These are phyloP conservation scores for Poicephalus meyeri DNA, from an alignment of 2,113 vertebrate species.

Conservation along the genomic window DNA sequence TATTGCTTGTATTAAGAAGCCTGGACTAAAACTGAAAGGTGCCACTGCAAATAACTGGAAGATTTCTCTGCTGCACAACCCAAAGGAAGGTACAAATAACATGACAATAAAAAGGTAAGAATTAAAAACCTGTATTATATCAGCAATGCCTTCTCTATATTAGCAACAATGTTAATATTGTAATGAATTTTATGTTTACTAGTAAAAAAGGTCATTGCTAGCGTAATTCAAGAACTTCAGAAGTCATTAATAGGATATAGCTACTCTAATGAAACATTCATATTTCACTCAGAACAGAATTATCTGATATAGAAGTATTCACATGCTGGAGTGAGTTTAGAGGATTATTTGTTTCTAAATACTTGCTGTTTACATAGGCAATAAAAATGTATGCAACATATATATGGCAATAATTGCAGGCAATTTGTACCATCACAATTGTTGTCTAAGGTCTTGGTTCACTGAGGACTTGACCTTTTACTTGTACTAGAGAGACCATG, in stretches of 20 bases:
- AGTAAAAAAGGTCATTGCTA: neutral
- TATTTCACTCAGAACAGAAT: neutral
- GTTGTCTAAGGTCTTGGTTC: neutral
- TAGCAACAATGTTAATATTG: neutral
- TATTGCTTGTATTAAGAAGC: neutral
- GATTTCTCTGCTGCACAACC: neutral
- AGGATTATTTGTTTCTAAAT: neutral
- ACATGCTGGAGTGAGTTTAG: neutral
- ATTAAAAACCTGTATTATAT: neutral
- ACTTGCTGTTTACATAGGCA: neutral
- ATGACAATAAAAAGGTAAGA: neutral
- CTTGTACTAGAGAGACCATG: neutral
- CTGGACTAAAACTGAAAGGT: neutral
- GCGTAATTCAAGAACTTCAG: neutral
- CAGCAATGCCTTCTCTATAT: conserved; percentile 9
- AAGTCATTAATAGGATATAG: neutral
- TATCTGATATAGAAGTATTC: neutral
- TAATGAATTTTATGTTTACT: conserved; percentile 29
- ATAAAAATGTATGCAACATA: neutral
- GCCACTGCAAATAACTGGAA: neutral
- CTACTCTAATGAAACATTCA: neutral
- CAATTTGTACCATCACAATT: neutral
- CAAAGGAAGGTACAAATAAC: conserved; percentile 21
- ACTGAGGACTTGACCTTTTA: neutral
- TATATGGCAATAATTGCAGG: neutral